Evolutionary conservation across 2,797 vertebrate genomes (phyloP).

Genomic region (Tauraco hartlaubi): DNA sequence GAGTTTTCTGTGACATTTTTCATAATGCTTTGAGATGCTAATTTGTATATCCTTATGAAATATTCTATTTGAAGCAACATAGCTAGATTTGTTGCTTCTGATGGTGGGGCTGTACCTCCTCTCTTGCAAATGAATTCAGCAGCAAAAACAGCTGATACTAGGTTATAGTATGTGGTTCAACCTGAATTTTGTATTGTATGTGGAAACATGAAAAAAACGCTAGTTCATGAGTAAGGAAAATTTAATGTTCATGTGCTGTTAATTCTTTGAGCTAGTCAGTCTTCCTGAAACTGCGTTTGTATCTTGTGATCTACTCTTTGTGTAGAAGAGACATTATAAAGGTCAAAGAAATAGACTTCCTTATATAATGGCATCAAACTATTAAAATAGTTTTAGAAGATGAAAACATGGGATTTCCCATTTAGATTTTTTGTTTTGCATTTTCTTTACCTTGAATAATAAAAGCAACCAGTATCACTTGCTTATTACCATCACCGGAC

Average conservation of each 20-base stretch:
- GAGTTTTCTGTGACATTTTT: background rate
- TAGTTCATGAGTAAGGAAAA: rapidly evolving
- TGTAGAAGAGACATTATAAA: background rate
- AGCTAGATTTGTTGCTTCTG: background rate
- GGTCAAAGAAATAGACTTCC: background rate
- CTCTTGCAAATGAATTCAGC: background rate
- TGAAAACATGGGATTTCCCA: background rate
- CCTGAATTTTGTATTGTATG: background rate
- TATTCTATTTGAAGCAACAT: background rate
- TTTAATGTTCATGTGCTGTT: background rate
- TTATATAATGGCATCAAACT: background rate
- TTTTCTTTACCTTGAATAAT: background rate
- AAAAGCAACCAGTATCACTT: background rate
- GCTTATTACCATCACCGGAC: background rate
- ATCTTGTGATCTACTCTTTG: background rate
- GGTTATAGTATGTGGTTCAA: background rate
- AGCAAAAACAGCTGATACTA: background rate
- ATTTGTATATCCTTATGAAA: background rate
- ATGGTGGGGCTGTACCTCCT: background rate
- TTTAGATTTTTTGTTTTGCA: background rate
- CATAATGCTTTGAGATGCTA: background rate
- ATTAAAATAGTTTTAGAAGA: background rate
- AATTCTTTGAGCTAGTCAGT: background rate
- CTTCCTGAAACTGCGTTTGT: background rate
- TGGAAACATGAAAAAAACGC: background rate